These are phyloP conservation scores for Labeo catla DNA, from an alignment of 2,113 vertebrate species.

Conservation along the genomic window DNA sequence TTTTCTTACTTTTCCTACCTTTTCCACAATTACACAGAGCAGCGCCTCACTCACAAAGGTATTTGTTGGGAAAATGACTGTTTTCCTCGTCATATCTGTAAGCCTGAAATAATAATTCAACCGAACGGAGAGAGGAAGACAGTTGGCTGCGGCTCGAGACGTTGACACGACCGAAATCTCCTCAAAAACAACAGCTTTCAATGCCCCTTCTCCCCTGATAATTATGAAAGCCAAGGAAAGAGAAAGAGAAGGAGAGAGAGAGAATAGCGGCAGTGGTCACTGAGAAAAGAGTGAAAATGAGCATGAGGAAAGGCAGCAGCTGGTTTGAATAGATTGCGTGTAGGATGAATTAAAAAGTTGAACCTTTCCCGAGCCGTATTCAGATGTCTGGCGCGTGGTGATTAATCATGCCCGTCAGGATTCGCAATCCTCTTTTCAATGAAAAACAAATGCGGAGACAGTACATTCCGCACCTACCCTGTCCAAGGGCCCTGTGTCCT, in stretches of 20 bases:
- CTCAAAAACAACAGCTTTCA: conserved; percentile 70
- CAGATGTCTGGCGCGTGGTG: conserved; percentile 89
- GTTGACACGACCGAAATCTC: conserved; percentile 32
- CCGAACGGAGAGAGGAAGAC: conserved; percentile 39
- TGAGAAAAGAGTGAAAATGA: conserved; percentile 71
- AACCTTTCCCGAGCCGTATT: conserved; percentile 85
- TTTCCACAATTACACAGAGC: conserved; percentile 41
- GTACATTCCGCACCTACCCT: conserved; percentile 69
- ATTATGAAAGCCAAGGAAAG: conserved; percentile 67
- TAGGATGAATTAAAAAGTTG: conserved; percentile 85
- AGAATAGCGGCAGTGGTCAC: conserved; percentile 73
- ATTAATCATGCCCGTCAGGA: conserved; percentile 98
- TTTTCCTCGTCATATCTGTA: conserved; percentile 43
- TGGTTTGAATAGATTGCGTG: conserved; percentile 91
- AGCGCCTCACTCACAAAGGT: conserved; percentile 22
- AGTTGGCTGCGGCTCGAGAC: conserved; percentile 29
- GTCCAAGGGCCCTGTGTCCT: conserved; percentile 81
- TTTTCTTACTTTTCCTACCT: conserved; percentile 29
- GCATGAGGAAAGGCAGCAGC: conserved; percentile 80
- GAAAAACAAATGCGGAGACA: conserved; percentile 90
- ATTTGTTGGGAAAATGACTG: conserved; percentile 19
- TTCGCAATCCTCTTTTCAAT: conserved; percentile 92
- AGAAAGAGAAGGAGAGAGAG: conserved; percentile 41
- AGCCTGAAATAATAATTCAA: conserved; percentile 53
- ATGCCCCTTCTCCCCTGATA: conserved; percentile 67